Evolutionary conservation across 2,113 vertebrate genomes (phyloP).

Genomic region (Sarotherodon lohbergeri): DNA sequence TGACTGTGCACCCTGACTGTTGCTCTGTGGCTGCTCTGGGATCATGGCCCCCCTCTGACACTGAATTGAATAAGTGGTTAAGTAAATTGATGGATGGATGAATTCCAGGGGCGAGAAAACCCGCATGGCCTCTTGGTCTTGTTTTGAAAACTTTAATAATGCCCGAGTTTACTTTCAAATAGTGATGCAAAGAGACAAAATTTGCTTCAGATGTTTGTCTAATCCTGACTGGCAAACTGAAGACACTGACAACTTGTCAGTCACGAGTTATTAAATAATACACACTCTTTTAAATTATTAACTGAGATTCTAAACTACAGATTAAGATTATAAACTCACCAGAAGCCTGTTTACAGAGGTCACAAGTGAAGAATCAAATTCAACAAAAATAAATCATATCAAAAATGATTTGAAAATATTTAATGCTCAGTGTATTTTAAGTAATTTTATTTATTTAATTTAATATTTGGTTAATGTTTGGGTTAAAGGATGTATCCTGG

Average conservation of each 20-base stretch:
- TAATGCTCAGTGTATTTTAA: background rate
- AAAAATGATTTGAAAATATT: rapidly evolving
- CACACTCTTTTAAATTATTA: rapidly evolving
- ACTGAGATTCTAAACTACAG: background rate
- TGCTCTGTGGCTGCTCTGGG: background rate
- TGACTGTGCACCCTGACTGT: rapidly evolving
- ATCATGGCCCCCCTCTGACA: rapidly evolving
- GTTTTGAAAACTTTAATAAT: background rate
- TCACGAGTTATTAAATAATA: background rate
- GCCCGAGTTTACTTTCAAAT: background rate
- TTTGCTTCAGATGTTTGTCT: background rate
- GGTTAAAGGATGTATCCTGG: rapidly evolving
- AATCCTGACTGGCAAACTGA: background rate
- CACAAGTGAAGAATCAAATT: rapidly evolving
- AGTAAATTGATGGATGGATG: rapidly evolving
- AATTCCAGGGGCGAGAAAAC: background rate
- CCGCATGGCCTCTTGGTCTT: rapidly evolving
- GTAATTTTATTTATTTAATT: background rate
- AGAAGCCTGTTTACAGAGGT: background rate
- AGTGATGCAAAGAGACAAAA: background rate
- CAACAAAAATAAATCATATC: background rate
- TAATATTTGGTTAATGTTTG: background rate
- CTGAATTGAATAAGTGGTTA: background rate
- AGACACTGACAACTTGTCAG: background rate
- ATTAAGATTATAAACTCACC: background rate